phyloP scores from a whole-genome alignment of 2,888 invertebrate genomes.

The Cheilosia vernalis region DNA sequence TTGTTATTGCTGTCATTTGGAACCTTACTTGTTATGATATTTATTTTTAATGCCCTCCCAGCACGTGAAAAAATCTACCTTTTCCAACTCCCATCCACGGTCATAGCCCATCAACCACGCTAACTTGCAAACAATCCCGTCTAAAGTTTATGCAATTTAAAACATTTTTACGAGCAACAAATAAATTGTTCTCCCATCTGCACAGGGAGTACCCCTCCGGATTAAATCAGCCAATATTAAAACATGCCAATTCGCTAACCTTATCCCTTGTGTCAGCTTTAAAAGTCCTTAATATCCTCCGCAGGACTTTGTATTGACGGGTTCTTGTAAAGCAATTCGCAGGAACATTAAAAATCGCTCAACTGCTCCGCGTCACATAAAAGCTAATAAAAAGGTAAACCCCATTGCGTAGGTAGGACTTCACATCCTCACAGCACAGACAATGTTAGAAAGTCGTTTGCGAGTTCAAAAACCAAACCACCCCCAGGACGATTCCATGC shows the following conservation, averaged over 20 bases:
- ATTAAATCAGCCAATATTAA: not conserved
- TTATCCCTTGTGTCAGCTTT: slow-evolving; percentile 12
- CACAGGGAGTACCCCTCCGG: not conserved
- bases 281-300: slow-evolving; percentile 15
- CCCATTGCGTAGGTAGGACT: slow-evolving; percentile 14
- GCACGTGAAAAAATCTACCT: no score
- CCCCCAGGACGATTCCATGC: not conserved
- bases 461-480: slow-evolving; percentile 16
- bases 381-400: slow-evolving; percentile 38
- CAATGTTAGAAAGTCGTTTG: slow-evolving; percentile 9
- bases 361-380: slow-evolving; percentile 16
- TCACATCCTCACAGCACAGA: slow-evolving; percentile 14
- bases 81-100: no score
- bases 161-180: not conserved
- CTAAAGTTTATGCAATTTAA: no score
- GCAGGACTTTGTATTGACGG: not conserved
- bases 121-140: no score
- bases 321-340: slow-evolving; percentile 27
- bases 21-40: no score
- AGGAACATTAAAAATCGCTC: slow-evolving; percentile 54
- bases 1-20: no score
- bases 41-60: no score
- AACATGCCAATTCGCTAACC: slow-evolving; percentile 14
- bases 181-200: not conserved
- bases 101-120: no score